phyloP scores from a whole-genome alignment of 2,113 vertebrate genomes.

The Myotis davidii region DNA sequence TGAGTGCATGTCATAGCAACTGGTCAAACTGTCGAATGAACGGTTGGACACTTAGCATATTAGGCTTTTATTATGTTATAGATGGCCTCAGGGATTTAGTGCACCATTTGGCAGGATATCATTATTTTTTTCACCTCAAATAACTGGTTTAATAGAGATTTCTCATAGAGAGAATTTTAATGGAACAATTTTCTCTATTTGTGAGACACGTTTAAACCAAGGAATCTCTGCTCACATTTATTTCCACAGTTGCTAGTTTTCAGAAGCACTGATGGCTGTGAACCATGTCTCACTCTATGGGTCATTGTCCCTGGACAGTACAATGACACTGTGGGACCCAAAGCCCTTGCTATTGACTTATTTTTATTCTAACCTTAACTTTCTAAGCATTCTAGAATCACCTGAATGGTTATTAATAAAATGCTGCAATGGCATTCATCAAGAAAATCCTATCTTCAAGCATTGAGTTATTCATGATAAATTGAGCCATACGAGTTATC shows the following conservation, averaged over 20 bases:
- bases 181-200: background rate
- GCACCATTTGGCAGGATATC: background rate
- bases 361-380: background rate
- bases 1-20: too few species aligned
- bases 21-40: too few species aligned
- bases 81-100: background rate
- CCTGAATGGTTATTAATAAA: background rate
- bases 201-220: background rate
- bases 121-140: background rate
- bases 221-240: background rate
- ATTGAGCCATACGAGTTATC: background rate
- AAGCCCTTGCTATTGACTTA: background rate
- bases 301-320: rapidly evolving
- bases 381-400: background rate
- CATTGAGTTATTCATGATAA: background rate
- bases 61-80: too few species aligned
- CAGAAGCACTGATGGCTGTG: background rate
- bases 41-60: too few species aligned
- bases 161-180: background rate
- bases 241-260: background rate
- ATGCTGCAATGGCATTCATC: background rate
- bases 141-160: background rate
- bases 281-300: too few species aligned
- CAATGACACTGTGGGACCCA: background rate
- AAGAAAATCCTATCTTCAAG: background rate